A percentile compares a stretch with the other conserved stretches of the same genome.
Evolutionary conservation across 2,113 vertebrate genomes (phyloP).

Genomic region (Arvicanthis niloticus): DNA sequence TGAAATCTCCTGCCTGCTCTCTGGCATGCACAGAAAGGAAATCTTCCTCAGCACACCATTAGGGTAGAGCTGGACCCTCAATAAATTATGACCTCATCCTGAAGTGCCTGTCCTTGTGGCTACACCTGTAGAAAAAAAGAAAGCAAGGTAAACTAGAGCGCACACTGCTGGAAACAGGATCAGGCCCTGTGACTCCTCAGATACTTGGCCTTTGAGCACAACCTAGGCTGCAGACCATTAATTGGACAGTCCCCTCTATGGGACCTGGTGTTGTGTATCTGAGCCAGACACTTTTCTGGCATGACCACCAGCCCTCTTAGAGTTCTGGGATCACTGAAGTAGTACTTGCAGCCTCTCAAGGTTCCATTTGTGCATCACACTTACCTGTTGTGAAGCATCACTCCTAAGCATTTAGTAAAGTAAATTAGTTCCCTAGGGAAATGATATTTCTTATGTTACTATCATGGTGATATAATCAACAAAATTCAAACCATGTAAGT

Average conservation of each 20-base stretch:
- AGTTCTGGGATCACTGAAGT: background rate
- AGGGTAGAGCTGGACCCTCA: conserved; percentile 91
- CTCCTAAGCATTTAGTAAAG: background rate
- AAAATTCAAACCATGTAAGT: conserved; percentile 52
- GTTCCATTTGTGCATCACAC: background rate
- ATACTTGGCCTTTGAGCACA: background rate
- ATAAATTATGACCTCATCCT: conserved; percentile 87
- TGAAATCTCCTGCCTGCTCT: conserved; percentile 85
- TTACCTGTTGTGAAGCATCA: background rate
- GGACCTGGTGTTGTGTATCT: background rate
- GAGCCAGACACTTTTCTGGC: background rate
- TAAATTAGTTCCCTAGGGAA: background rate
- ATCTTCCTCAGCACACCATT: conserved; percentile 89
- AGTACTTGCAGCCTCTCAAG: background rate
- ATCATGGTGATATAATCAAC: conserved; percentile 49
- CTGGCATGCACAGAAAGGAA: conserved; percentile 90
- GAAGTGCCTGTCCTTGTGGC: conserved; percentile 94
- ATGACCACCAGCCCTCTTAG: background rate
- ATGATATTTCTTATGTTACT: background rate
- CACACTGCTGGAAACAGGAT: conserved; percentile 94
- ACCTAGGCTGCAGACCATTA: background rate
- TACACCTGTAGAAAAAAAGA: conserved; percentile 89
- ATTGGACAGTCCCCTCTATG: background rate
- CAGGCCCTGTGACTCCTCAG: conserved; percentile 68
- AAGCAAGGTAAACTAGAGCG: conserved; percentile 90